Evolutionary conservation across 2,113 vertebrate genomes (phyloP).

Genomic region (Microcebus murinus): DNA sequence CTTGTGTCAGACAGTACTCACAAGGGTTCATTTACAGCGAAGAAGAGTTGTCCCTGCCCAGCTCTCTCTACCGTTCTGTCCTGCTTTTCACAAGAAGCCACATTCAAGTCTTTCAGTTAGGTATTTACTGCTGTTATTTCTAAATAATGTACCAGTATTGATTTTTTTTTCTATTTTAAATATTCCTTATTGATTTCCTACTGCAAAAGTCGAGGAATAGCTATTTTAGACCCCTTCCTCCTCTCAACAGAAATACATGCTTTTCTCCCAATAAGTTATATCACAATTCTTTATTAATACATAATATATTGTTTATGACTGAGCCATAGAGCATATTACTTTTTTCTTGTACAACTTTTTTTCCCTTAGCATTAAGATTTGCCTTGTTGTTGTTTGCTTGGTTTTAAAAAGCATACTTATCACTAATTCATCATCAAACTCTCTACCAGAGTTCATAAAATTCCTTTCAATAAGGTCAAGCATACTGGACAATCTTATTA

Average conservation of each 20-base stretch:
- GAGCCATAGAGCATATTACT: background rate
- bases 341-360: background rate
- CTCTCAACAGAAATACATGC: background rate
- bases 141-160: background rate
- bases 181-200: background rate
- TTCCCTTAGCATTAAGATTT: background rate
- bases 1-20: background rate
- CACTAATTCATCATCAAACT: background rate
- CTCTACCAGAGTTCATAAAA: background rate
- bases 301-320: background rate
- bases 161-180: conserved; percentile 21
- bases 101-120: background rate
- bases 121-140: background rate
- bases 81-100: background rate
- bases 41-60: background rate
- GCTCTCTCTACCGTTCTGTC: background rate
- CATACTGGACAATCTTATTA: background rate
- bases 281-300: background rate
- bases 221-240: background rate
- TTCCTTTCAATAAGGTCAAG: background rate
- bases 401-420: background rate
- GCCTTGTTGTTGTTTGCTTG: background rate
- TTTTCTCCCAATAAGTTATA: background rate
- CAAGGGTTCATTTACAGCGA: background rate
- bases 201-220: background rate